These are phyloP conservation scores for Oscheius sp. DNA, from an alignment of 1,140 invertebrate species.

Conservation along the genomic window DNA sequence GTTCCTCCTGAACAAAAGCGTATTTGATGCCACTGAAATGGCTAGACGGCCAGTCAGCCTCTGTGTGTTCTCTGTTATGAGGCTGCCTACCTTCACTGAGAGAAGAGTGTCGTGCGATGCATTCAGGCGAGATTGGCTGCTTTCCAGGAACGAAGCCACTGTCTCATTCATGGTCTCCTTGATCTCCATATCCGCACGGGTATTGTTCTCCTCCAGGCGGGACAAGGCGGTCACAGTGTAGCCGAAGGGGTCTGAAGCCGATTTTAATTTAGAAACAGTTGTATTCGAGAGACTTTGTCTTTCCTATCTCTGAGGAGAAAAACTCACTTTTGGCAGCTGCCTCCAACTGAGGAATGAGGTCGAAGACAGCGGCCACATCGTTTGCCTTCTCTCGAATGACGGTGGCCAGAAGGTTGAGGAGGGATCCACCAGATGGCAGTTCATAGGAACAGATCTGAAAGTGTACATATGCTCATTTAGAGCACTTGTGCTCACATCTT, in stretches of 20 bases:
- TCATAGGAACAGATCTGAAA: not conserved
- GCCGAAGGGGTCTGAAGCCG: not conserved
- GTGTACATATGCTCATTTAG: not conserved
- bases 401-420: not conserved
- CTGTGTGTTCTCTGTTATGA: no score
- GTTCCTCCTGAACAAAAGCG: not conserved
- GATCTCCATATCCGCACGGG: not conserved
- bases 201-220: conserved; percentile 11
- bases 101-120: not conserved
- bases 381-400: not conserved
- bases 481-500: not conserved
- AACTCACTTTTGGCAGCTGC: conserved; percentile 3
- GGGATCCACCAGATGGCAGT: not conserved
- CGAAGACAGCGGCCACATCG: not conserved
- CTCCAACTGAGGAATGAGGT: conserved; percentile 3
- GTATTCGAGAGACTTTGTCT: no score
- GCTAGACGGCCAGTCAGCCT: not conserved
- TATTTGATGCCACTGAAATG: no score
- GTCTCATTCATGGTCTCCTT: not conserved
- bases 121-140: not conserved
- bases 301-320: not conserved
- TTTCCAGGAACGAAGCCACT: not conserved
- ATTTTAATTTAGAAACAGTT: not conserved
- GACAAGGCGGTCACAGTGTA: not conserved
- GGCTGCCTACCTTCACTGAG: not conserved